Base-by-base conservation (phyloP, 2,888 invertebrate species). In the Busseola fusca region DNA sequence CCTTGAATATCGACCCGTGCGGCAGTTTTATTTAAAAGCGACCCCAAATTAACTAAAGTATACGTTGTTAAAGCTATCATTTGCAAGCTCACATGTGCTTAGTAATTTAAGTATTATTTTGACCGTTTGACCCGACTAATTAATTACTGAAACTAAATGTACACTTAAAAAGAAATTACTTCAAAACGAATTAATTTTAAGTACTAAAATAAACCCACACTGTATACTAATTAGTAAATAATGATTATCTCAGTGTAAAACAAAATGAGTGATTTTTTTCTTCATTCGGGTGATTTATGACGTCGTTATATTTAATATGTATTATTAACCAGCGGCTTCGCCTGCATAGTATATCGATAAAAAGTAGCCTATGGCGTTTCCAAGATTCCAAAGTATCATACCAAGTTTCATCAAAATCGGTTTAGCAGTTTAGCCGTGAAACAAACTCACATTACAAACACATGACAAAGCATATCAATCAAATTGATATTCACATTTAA, bases 151-250 rank as follows among this genome's bases (percentile, higher is more conserved):
- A 48, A 45, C 64, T 58, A 72, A 76, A 82, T n/a, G 74, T 69
- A 77, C 72, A 77, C 59, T 81, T 69, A 83, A 78, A 73, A 69
- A 69, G 14, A 71, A 78, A 84, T 82, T 71, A 75, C 67, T 72
- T 69, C 16, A 57, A 68, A 10, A 54, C 58, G 71, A 72, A 80
- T 84, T 80, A 75, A 77, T 75, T 78, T 76, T 70, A 78, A 78
- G 72, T 65, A 81, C 63, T 34, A 50, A 76, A 77, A 71, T 69
- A 72, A 62, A 70, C 72, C 66, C 37, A 10, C 10, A 30, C 52
- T n/a, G 25, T 59, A 9, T 64, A 14, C 66, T 69, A 76, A 78
- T 84, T 84, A 71, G 71, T 71, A 64, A 66, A 52, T 64, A 45
- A 58, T 75, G 40, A 74, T 80, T 69, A 76, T 81, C 63, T 59